Percentiles rank a stretch among this genome's conserved stretches.
phyloP scores from a whole-genome alignment of 2,113 vertebrate species.

The Pseudois nayaur region DNA sequence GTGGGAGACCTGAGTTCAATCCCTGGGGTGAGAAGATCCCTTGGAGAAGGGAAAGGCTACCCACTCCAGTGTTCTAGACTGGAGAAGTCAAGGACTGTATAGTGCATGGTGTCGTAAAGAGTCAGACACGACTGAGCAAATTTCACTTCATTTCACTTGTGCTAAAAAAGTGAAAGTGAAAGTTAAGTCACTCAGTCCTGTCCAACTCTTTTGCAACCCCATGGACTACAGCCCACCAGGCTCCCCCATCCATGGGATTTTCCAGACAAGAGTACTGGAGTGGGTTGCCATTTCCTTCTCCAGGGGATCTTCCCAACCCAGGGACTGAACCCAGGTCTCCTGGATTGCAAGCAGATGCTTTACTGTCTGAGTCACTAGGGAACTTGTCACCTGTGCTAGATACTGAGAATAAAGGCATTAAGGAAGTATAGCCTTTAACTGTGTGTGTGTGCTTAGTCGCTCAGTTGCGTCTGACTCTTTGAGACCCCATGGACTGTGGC shows the following conservation, averaged over 20 bases:
- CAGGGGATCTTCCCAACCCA: not conserved
- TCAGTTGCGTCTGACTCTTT: not conserved
- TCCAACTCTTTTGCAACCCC: not conserved
- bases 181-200: not conserved
- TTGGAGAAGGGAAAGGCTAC: not conserved
- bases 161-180: not conserved
- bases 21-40: not conserved
- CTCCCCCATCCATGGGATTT: not conserved
- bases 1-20: not conserved
- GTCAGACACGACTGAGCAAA: rapidly evolving
- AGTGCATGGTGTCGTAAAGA: not conserved
- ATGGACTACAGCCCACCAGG: not conserved
- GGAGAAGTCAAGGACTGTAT: not conserved
- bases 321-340: rapidly evolving
- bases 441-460: not conserved
- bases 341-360: not conserved
- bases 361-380: not conserved
- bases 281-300: not conserved
- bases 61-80: not conserved
- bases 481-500: not conserved
- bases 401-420: not conserved
- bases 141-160: not conserved
- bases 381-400: not conserved
- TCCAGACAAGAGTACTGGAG: not conserved
- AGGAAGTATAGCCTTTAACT: not conserved